Evolutionary conservation across 2,113 vertebrate genomes (phyloP), one percentile per base, ranked within the genome.

Genomic region (Willisornis vidua): DNA sequence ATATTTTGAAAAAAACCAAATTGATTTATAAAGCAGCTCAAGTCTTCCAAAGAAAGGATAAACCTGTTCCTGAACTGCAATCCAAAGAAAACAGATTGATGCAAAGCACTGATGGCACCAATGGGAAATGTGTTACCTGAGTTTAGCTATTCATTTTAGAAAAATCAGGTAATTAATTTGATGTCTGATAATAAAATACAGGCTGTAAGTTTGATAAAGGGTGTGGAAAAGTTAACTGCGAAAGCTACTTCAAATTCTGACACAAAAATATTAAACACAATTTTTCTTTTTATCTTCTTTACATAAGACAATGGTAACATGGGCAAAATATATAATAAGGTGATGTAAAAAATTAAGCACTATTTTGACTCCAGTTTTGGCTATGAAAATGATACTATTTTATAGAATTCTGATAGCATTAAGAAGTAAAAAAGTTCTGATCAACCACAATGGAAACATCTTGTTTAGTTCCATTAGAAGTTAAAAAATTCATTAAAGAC

Each of bases 141-240:
- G 16, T 78, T 78, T 33, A 75, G 19, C 57, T 52, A 46, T 55
- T 59, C 7, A 11, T 10, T n/a, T 61, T 20, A 29, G 28, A 87
- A 94, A 73, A 84, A 70, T 20, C 41, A 73, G 24, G n/a, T 77
- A 86, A 96, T 71, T 90, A 80, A 86, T 90, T 84, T 92, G 25
- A 80, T 66, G 51, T 49, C 59, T 89, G 63, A 86, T 81, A 86
- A 74, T 74, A 96, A 94, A 96, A 86, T 70, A 73, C 31, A 90
- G n/a, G n/a, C 45, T 89, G 67, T 89, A 63, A 90, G 72, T 54
- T 49, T 70, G 28, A 86, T 5, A 14, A 88, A 68, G 24, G 41
- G n/a, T 29, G 51, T 77, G 28, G 41, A 43, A 90, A 94, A 92
- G 29, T 76, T 83, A 92, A 84, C 28, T 73, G 67, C 25, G 88